A percentile compares a stretch with the other conserved stretches of the same genome.
phyloP scores from a whole-genome alignment of 2,888 invertebrate genomes.

The Yponomeuta sedellus region DNA sequence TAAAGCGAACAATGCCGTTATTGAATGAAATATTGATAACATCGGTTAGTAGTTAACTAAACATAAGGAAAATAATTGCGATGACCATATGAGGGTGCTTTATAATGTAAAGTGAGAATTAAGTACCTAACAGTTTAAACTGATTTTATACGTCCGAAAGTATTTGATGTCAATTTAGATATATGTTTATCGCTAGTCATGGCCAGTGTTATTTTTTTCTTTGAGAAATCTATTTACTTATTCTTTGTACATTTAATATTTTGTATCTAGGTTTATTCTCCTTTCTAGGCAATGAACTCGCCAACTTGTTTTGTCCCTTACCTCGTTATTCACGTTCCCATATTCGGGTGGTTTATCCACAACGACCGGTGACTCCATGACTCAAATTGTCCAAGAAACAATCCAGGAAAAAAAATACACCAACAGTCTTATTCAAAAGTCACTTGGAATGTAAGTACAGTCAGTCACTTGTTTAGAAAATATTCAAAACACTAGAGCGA shows the following conservation, averaged over 20 bases:
- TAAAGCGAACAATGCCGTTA: neutral
- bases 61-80: neutral
- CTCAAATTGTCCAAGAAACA: slow-evolving; percentile 20
- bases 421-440: slow-evolving; percentile 34
- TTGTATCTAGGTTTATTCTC: no score
- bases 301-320: slow-evolving; percentile 29
- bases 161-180: no score
- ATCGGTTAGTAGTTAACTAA: neutral
- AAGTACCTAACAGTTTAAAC: no score
- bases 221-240: no score
- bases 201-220: no score
- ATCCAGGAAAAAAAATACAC: neutral
- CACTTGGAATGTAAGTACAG: slow-evolving; percentile 32
- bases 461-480: slow-evolving; percentile 4
- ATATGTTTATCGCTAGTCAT: no score
- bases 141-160: no score
- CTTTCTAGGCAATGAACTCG: neutral
- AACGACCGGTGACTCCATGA: slow-evolving; percentile 79
- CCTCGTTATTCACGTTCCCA: slow-evolving; percentile 64
- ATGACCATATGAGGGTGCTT: neutral
- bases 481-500: neutral
- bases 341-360: slow-evolving; percentile 78
- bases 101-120: neutral
- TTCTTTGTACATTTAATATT: no score
- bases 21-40: neutral